Percentiles rank a stretch among this genome's conserved stretches.
These are phyloP conservation scores for Anthonomus grandis DNA, from an alignment of 1,140 invertebrate genomes.

Conservation along the genomic window DNA sequence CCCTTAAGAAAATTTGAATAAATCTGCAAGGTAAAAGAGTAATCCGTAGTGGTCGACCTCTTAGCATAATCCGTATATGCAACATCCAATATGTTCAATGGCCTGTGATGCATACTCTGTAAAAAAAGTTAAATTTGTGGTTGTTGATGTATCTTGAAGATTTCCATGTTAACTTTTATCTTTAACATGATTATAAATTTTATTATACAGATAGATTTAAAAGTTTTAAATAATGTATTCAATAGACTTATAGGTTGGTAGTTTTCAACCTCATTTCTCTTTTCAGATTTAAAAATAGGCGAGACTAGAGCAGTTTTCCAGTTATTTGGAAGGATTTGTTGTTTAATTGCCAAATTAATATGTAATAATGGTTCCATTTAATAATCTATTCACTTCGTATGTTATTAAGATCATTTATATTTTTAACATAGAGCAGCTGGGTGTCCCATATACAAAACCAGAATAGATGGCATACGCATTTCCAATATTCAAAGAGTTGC, in stretches of 20 bases:
- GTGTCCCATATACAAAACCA: background rate
- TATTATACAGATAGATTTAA: background rate
- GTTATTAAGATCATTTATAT: no score
- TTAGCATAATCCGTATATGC: background rate
- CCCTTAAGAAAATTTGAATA: background rate
- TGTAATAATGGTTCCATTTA: background rate
- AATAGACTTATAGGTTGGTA: background rate
- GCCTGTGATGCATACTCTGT: background rate
- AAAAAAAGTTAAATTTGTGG: background rate
- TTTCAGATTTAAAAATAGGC: background rate
- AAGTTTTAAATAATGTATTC: background rate
- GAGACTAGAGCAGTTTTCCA: background rate
- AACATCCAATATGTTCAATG: background rate
- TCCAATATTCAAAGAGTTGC: no score
- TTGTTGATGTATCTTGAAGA: background rate
- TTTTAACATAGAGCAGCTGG: background rate
- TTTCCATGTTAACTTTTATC: no score
- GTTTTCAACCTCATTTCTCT: background rate
- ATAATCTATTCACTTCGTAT: background rate
- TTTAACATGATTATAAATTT: background rate
- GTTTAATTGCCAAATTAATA: background rate
- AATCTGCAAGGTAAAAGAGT: background rate
- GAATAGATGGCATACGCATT: background rate
- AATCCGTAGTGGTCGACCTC: background rate
- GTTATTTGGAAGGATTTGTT: background rate